phyloP scores from a whole-genome alignment of 2,797 vertebrate species.

The Falco rusticolus region DNA sequence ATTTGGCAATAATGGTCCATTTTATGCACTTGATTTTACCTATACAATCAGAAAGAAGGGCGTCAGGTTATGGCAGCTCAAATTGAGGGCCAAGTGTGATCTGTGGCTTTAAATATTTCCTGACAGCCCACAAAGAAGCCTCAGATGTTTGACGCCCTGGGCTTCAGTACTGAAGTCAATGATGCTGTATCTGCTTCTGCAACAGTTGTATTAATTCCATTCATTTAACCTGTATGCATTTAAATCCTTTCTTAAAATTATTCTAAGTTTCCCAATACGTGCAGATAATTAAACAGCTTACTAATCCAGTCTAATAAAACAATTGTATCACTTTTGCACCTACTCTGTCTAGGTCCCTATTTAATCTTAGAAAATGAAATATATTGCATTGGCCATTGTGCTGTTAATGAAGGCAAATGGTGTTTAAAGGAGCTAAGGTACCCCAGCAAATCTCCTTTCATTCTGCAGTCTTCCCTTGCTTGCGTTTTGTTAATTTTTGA shows the following conservation, averaged over 20 bases:
- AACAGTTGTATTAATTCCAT: not conserved
- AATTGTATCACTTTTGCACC: not conserved
- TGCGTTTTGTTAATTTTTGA: slow-evolving; percentile 58
- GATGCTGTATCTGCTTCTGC: not conserved
- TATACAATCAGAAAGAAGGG: not conserved
- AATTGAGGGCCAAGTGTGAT: not conserved
- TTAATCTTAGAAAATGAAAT: slow-evolving; percentile 20
- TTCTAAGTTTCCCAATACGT: not conserved
- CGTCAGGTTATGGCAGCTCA: not conserved
- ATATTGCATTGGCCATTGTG: not conserved
- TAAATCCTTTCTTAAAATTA: not conserved
- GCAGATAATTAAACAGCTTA: not conserved
- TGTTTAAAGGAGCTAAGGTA: not conserved
- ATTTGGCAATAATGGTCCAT: not conserved
- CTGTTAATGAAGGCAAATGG: not conserved
- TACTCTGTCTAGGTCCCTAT: not conserved
- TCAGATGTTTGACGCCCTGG: not conserved
- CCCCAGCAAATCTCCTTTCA: slow-evolving; percentile 32
- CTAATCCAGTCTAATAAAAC: not conserved
- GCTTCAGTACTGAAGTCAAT: not conserved
- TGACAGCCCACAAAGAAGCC: not conserved
- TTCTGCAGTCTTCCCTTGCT: slow-evolving; percentile 7
- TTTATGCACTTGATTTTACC: not conserved
- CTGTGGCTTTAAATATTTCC: not conserved
- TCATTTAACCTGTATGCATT: not conserved